Conservation (phyloP, 2,113 vertebrate species). For the Clarias magur region DNA sequence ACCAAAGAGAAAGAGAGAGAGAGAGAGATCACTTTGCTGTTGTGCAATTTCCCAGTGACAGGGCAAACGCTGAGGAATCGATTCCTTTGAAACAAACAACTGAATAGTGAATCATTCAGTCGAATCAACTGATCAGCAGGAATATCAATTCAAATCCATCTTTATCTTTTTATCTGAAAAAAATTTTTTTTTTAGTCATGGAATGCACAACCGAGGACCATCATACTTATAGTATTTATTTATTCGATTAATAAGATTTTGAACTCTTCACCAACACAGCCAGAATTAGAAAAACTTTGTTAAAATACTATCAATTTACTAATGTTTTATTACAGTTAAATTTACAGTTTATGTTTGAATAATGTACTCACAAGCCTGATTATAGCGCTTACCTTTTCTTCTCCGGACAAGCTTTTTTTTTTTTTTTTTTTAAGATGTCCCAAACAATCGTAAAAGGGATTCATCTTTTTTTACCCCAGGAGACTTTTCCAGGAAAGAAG, state of each 20-base stretch:
- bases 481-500: too few relatives aligned
- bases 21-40: conserved; percentile 43
- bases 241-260: neutral
- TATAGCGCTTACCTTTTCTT: too few relatives aligned
- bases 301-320: neutral
- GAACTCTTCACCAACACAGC: neutral
- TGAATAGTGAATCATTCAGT: neutral
- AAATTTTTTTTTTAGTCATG: neutral
- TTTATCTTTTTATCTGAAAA: neutral
- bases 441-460: too few relatives aligned
- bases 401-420: too few relatives aligned
- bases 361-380: too few relatives aligned
- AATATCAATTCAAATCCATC: neutral
- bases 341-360: neutral
- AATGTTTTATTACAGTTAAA: neutral
- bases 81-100: neutral
- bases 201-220: neutral
- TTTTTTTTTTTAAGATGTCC: too few relatives aligned
- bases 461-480: too few relatives aligned
- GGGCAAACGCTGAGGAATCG: neutral
- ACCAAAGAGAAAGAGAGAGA: conserved; percentile 52
- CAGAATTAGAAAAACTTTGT: neutral
- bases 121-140: neutral
- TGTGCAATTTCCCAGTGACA: conserved; percentile 49
- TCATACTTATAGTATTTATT: neutral